Evolutionary conservation across 64 coral and sea anemone genomes (phyloP).

Genomic region (Montipora efflorescens): DNA sequence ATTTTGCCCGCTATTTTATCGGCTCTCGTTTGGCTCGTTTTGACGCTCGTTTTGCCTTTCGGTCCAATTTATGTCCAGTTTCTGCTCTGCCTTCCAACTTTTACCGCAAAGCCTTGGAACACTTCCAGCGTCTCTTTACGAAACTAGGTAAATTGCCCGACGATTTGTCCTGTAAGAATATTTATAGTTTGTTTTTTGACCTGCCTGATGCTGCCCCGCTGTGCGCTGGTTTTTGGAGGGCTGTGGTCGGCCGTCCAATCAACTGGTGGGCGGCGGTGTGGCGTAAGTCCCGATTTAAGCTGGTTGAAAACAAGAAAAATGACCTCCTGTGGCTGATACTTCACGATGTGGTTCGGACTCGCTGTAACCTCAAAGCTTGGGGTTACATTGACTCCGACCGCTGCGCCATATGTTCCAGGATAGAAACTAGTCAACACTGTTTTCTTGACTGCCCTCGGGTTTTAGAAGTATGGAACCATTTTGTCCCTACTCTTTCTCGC

Average conservation of each 20-base stretch:
- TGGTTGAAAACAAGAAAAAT: neutral
- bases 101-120: neutral
- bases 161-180: neutral
- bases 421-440: constrained; percentile 32
- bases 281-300: neutral
- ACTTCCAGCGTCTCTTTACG: neutral
- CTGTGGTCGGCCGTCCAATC: neutral
- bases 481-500: neutral
- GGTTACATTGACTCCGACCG: neutral
- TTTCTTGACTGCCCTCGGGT: constrained; percentile 22
- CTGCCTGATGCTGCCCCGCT: neutral
- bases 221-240: neutral
- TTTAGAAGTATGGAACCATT: neutral
- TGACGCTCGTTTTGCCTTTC: neutral
- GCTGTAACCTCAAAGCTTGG: constrained; percentile 2
- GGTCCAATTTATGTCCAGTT: neutral
- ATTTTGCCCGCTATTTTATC: neutral
- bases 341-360: neutral
- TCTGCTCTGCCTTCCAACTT: neutral
- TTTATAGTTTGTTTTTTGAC: neutral
- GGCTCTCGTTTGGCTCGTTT: neutral
- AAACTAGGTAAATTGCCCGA: neutral
- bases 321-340: neutral
- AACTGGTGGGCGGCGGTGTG: neutral
- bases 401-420: neutral